Evolutionary conservation across 1,140 invertebrate genomes (phyloP), one percentile per base, ranked within the genome.

Genomic region (Oncopodura yosiiana): DNA sequence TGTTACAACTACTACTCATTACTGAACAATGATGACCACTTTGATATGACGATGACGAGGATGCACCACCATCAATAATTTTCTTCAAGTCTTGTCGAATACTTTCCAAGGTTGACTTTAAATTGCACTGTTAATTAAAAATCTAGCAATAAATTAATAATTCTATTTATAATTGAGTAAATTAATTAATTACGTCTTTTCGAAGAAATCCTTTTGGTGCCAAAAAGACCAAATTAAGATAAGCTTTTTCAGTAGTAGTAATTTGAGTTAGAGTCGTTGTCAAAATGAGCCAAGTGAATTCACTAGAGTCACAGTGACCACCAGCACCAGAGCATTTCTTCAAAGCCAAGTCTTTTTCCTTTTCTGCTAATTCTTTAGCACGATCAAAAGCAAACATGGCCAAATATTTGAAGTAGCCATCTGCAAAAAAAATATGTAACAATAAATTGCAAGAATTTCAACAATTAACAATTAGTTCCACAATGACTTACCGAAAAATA

Each of bases 201-300:
- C 61, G 16, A 26, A 64, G 26, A 45, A 63, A 63, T 37, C 61
- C 63, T 30, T 65, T 65, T 19, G 61, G 63, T 2, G 57, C 57
- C 34, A 65, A 37, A 37, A 61, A 65, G 2, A 53, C 36, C 1
- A 65, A 37, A 46, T 57, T 54, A 19, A 60, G 27, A 24, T 62
- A 65, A 14, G 34, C 56, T 19, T 61, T 65, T 37, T 65, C 63
- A 3, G 46, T 38, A 16, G 38, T 19, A 24, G 53, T 36, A 4
- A 65, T 23, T 16, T 60, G 58, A 5, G 30, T 36, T 26, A 60
- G n/a, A 3, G 44, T 43, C 3, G 57, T 53, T 3, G 52, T 53
- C n/a, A 62, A 14, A 1, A 56, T 38, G 0, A 50, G 27, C 61
- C 61, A 62, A 3, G 30, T 60, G 37, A 45, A 48, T 23, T n/a